Evolutionary conservation across 2,888 invertebrate genomes (phyloP).

Genomic region (Gerosis bhagava): DNA sequence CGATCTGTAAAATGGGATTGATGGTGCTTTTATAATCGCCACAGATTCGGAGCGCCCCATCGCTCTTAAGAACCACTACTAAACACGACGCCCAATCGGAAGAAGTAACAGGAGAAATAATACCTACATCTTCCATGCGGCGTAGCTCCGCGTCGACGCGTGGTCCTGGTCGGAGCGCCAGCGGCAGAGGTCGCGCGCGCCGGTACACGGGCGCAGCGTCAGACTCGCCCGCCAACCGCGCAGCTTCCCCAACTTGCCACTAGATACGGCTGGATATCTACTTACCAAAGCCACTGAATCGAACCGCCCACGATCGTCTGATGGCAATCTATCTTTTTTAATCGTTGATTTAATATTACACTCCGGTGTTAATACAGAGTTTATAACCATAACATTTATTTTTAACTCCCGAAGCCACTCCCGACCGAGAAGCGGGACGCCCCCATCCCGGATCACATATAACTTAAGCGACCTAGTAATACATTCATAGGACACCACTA

Average conservation of each 20-base stretch:
- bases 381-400: neutral
- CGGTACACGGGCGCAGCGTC: neutral
- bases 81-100: constrained; percentile 7
- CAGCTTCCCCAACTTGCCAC: neutral
- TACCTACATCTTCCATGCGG: neutral
- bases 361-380: too few species aligned
- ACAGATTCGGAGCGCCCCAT: constrained; percentile 2
- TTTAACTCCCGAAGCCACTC: neutral
- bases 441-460: neutral
- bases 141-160: constrained; percentile 6
- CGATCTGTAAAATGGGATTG: neutral
- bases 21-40: constrained; percentile 5
- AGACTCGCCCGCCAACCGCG: neutral
- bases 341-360: too few species aligned
- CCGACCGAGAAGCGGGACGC: neutral
- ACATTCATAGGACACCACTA: too few species aligned
- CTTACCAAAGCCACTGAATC: too few species aligned
- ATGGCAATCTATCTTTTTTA: neutral
- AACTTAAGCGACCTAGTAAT: too few species aligned
- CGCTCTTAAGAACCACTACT: neutral
- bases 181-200: constrained; percentile 8
- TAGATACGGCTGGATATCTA: neutral
- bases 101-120: neutral
- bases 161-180: constrained; percentile 1
- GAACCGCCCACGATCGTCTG: too few species aligned